A percentile compares a stretch with the other conserved stretches of the same genome.
Conservation (phyloP, 2,888 invertebrate genomes). For the Drosophila vallismaia region DNA sequence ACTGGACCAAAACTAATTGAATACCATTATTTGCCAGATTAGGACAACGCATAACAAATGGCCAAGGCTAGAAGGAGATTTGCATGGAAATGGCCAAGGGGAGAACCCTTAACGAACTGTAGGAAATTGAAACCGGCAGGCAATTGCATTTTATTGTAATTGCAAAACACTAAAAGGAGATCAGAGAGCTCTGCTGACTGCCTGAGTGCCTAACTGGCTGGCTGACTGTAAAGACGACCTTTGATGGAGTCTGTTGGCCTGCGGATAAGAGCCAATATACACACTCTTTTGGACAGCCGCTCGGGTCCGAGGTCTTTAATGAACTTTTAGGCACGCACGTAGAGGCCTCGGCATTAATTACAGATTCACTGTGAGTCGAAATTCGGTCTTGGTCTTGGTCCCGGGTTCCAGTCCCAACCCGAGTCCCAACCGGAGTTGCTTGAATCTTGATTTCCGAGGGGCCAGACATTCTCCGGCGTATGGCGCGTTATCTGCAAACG, state of each 20-base stretch:
- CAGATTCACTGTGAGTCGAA: conserved; percentile 35
- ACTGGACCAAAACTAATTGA: conserved; percentile 76
- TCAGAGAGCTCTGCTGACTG: conserved; percentile 6
- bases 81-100: conserved; percentile 57
- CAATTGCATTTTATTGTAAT: conserved; percentile 74
- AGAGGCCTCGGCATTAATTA: conserved; percentile 68
- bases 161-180: conserved; percentile 32
- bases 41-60: conserved; percentile 70
- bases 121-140: conserved; percentile 57
- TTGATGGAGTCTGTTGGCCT: conserved; percentile 66
- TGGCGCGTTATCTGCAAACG: conserved; percentile 63
- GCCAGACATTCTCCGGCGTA: conserved; percentile 55
- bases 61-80: conserved; percentile 72
- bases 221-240: conserved; percentile 54
- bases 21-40: conserved; percentile 76
- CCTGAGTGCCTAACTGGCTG: not conserved
- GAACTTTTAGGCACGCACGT: conserved; percentile 76
- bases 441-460: conserved; percentile 27
- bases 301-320: conserved; percentile 55
- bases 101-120: conserved; percentile 59
- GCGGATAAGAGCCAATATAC: conserved; percentile 42
- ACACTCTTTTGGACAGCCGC: not conserved
- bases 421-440: conserved; percentile 1
- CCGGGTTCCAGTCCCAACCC: not conserved
- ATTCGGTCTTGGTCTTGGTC: not conserved